Conservation (phyloP, 2,113 vertebrate genomes). For the Mastomys coucha region DNA sequence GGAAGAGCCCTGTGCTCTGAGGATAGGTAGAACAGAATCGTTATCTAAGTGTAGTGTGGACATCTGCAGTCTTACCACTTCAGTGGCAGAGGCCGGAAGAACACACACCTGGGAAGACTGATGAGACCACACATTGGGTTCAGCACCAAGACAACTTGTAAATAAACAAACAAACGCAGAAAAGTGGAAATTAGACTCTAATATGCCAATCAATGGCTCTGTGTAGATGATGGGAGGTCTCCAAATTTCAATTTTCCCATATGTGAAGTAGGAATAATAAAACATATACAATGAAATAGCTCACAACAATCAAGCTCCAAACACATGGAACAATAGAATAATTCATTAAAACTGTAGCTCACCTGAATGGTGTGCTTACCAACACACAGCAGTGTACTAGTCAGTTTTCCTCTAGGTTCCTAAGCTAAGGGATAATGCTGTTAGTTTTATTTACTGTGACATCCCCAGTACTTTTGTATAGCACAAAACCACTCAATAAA, state of each 20-base stretch:
- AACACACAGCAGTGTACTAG: neutral
- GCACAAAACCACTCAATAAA: neutral
- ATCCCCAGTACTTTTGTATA: neutral
- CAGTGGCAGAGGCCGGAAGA: no score
- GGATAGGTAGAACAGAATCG: neutral
- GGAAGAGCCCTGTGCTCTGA: neutral
- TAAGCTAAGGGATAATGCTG: neutral
- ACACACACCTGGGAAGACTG: neutral
- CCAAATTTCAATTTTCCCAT: neutral
- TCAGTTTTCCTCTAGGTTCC: neutral
- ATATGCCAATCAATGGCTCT: neutral
- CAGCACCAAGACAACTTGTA: neutral
- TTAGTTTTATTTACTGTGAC: neutral
- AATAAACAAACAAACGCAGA: neutral
- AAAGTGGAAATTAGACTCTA: neutral
- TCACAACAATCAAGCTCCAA: neutral
- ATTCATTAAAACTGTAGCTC: neutral
- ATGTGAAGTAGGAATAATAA: neutral
- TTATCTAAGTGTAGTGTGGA: neutral
- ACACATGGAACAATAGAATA: neutral
- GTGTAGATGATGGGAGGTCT: neutral
- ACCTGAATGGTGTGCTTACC: neutral
- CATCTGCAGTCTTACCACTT: neutral
- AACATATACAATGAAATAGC: conserved; percentile 5
- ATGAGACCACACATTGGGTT: neutral